A percentile compares a stretch with the other conserved stretches of the same genome.
These are phyloP conservation scores for Flexamia atlantica DNA, from an alignment of 2,888 invertebrate genomes.

Conservation along the genomic window DNA sequence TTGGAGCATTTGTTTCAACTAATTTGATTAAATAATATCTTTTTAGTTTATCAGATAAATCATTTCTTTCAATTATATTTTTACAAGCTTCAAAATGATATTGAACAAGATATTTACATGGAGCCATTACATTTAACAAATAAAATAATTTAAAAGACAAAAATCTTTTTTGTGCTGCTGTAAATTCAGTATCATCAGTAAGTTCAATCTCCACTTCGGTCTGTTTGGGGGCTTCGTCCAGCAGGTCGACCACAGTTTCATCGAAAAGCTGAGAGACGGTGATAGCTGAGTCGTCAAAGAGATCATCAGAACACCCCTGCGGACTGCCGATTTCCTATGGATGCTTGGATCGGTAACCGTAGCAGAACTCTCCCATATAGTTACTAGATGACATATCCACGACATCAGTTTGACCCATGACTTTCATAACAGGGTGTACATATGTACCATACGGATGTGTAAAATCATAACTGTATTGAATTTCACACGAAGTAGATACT, in stretches of 20 bases:
- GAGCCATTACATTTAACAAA: not conserved
- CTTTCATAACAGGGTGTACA: not conserved
- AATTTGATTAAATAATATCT: not conserved
- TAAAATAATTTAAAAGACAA: not conserved
- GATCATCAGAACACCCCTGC: not conserved
- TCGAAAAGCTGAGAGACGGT: not conserved
- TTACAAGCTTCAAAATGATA: not conserved
- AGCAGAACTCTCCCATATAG: not conserved
- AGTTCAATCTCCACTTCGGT: not conserved
- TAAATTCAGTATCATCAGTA: not conserved
- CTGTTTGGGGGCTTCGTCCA: not conserved
- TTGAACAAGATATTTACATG: not conserved
- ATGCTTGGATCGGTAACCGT: not conserved
- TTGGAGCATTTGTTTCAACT: not conserved
- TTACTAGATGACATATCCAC: not conserved
- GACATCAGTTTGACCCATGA: not conserved
- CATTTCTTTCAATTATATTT: not conserved
- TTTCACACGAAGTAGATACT: not conserved
- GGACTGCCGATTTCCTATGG: not conserved
- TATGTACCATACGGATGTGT: not conserved
- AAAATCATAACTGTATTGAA: constrained; percentile 2
- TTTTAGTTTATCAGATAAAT: not conserved
- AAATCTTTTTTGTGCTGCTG: not conserved
- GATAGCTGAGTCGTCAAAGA: not conserved
- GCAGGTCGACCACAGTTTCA: not conserved